These are phyloP conservation scores for Mythimna pallens DNA, from an alignment of 2,888 invertebrate genomes.

Conservation along the genomic window DNA sequence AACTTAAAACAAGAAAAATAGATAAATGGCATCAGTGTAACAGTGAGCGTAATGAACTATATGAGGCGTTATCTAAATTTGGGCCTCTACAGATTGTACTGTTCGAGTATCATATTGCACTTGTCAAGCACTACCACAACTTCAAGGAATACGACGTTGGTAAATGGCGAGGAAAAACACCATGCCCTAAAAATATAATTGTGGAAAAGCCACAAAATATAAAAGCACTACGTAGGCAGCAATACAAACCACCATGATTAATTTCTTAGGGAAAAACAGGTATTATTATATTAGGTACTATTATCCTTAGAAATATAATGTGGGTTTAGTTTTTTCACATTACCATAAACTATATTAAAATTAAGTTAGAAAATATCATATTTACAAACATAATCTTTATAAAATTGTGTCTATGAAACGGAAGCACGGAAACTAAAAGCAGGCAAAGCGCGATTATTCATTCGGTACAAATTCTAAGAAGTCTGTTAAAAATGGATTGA, in stretches of 20 bases:
- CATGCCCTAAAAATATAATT: neutral
- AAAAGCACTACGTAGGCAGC: neutral
- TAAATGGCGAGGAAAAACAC: too few relatives aligned
- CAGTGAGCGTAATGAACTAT: too few relatives aligned
- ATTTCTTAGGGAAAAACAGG: slow-evolving; percentile 1
- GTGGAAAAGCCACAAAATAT: neutral
- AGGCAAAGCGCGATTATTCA: too few relatives aligned
- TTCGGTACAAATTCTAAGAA: too few relatives aligned
- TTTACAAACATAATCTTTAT: neutral
- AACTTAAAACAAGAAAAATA: too few relatives aligned
- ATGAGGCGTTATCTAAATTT: too few relatives aligned
- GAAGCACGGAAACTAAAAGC: neutral
- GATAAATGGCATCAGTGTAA: too few relatives aligned
- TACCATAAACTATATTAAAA: too few relatives aligned
- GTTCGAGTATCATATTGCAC: neutral
- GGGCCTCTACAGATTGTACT: too few relatives aligned
- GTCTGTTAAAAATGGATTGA: neutral
- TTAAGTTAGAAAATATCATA: neutral
- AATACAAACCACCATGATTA: neutral
- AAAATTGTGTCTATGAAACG: neutral
- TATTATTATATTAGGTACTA: too few relatives aligned
- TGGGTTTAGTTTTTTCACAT: neutral
- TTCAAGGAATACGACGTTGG: neutral
- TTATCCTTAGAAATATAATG: neutral
- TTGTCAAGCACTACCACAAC: too few relatives aligned